A percentile compares a stretch with the other conserved stretches of the same genome.
Evolutionary conservation across 2,888 invertebrate genomes (phyloP).

Genomic region (Bursaphelenchus okinawaensis): DNA sequence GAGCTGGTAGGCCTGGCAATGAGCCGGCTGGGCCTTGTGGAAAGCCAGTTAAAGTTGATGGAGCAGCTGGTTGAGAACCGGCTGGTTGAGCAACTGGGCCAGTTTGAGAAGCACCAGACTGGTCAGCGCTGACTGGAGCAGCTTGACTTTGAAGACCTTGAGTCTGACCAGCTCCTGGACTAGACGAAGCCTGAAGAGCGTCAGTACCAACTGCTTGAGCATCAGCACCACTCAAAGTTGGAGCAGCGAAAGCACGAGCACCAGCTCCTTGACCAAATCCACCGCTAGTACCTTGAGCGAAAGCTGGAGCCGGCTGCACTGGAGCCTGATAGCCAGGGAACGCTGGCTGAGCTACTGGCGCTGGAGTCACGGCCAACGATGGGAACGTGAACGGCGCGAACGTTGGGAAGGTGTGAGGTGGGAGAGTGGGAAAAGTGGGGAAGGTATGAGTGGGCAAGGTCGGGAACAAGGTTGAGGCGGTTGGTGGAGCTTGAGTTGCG

Average conservation of each 20-base stretch:
- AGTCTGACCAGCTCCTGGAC: neutral
- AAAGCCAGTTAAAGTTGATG: no score
- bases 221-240: constrained; percentile 16
- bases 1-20: constrained; percentile 2
- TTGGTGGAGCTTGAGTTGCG: constrained; percentile 11
- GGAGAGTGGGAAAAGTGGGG: constrained; percentile 24
- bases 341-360: constrained; percentile 18
- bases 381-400: constrained; percentile 20
- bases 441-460: constrained; percentile 11
- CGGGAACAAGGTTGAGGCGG: constrained; percentile 9
- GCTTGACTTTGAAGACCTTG: neutral
- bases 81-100: neutral
- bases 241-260: constrained; percentile 28
- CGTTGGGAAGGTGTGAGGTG: constrained; percentile 26
- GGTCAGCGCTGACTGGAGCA: neutral
- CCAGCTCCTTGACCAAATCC: constrained; percentile 9
- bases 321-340: constrained; percentile 16
- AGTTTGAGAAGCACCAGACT: no score
- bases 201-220: constrained; percentile 10
- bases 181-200: neutral
- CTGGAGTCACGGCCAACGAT: constrained; percentile 15
- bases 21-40: neutral
- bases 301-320: neutral
- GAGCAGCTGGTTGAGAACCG: neutral
- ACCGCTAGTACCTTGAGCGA: constrained; percentile 5